Percentiles rank a stretch among this genome's conserved stretches.
These are phyloP conservation scores for Drosophila robusta DNA, from an alignment of 2,888 invertebrate species.

Conservation along the genomic window DNA sequence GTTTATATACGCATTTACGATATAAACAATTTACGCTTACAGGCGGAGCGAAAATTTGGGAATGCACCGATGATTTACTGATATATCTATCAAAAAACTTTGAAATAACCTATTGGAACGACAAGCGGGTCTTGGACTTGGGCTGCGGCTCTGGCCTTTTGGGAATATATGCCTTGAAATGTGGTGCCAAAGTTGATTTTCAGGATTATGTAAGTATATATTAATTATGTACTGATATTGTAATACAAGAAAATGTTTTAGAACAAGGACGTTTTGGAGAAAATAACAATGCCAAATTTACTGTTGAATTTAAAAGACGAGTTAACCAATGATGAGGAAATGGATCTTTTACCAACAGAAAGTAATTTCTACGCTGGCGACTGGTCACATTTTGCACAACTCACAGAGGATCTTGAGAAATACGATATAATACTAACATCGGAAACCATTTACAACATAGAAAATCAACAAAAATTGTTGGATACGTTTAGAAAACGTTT, in stretches of 20 bases:
- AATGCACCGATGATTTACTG: slow-evolving; percentile 94
- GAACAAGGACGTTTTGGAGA: slow-evolving; percentile 93
- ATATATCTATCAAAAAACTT: slow-evolving; percentile 87
- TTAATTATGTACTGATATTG: slow-evolving; percentile 70
- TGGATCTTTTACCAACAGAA: slow-evolving; percentile 33
- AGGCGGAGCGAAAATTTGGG: slow-evolving; percentile 99
- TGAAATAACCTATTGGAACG: slow-evolving; percentile 83
- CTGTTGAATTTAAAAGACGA: slow-evolving; percentile 86
- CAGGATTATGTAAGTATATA: slow-evolving; percentile 95
- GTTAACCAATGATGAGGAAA: slow-evolving; percentile 42
- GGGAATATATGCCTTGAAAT: slow-evolving; percentile 91
- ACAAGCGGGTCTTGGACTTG: slow-evolving; percentile 91
- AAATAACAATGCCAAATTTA: slow-evolving; percentile 93
- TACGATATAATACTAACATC: slow-evolving; percentile 95
- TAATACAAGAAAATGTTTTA: slow-evolving; percentile 85
- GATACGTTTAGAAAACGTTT: slow-evolving; percentile 87
- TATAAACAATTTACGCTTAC: slow-evolving; percentile 46
- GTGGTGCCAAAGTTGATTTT: slow-evolving; percentile 91
- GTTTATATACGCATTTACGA: neutral
- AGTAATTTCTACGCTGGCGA: slow-evolving; percentile 89
- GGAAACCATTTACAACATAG: slow-evolving; percentile 96
- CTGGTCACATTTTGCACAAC: slow-evolving; percentile 88
- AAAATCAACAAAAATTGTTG: slow-evolving; percentile 91
- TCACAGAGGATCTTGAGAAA: slow-evolving; percentile 85
- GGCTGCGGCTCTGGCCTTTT: slow-evolving; percentile 97